Percentiles rank a stretch among this genome's conserved stretches.
Conservation (phyloP, 2,888 invertebrate genomes). For the Diadegma fenestrale region DNA sequence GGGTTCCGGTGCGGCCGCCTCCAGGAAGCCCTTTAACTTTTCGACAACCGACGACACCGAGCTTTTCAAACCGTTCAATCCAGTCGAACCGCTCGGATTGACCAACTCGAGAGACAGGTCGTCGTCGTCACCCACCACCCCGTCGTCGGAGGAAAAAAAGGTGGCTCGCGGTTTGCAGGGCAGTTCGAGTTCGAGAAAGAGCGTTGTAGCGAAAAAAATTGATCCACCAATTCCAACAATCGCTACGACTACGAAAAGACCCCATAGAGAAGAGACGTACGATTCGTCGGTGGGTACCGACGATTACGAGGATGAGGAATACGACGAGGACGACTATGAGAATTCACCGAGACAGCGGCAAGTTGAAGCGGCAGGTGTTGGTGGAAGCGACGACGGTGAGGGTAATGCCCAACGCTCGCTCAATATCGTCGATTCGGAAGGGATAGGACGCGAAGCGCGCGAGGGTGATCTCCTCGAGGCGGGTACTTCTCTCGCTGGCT, state of each 20-base stretch:
- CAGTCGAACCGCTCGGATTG: conserved; percentile 65
- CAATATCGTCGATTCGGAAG: no score
- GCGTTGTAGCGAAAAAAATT: conserved; percentile 60
- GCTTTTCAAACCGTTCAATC: conserved; percentile 78
- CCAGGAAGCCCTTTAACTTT: conserved; percentile 81
- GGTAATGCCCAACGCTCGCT: no score
- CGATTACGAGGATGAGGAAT: conserved; percentile 86
- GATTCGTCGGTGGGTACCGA: conserved; percentile 78
- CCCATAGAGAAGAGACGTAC: conserved; percentile 56
- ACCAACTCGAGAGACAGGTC: background rate
- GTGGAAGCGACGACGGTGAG: no score
- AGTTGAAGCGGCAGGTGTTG: no score
- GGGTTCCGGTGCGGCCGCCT: conserved; percentile 85
- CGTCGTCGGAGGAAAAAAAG: background rate
- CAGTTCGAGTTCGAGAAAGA: conserved; percentile 74
- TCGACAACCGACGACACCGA: conserved; percentile 74
- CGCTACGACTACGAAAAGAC: conserved; percentile 38
- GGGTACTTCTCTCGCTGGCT: conserved; percentile 89
- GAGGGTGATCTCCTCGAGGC: conserved; percentile 88
- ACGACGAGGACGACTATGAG: conserved; percentile 86
- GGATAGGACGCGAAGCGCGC: conserved; percentile 80
- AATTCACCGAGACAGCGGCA: conserved; percentile 65
- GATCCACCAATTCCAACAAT: conserved; percentile 1
- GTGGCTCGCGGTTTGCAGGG: conserved; percentile 67
- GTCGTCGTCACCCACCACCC: background rate